These are phyloP conservation scores for Eremobia ochroleuca DNA, from an alignment of 2,888 invertebrate species.

Conservation along the genomic window DNA sequence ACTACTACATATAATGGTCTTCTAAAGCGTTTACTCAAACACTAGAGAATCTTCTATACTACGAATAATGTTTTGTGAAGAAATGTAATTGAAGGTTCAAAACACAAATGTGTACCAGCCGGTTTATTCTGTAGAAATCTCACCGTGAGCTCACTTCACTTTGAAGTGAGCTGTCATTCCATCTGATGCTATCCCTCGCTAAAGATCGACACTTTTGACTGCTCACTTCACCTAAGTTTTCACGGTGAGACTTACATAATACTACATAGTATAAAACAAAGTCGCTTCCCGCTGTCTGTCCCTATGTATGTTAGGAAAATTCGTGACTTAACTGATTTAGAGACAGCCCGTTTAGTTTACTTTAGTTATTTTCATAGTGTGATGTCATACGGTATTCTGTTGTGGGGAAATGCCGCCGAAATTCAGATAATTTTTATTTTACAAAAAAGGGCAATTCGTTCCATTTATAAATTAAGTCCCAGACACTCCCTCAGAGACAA, in stretches of 20 bases:
- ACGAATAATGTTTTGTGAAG: conserved; percentile 7
- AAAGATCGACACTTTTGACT: background rate
- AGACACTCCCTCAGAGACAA: too few species aligned
- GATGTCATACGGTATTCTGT: too few species aligned
- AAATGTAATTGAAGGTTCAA: conserved; percentile 1
- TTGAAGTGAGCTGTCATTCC: background rate
- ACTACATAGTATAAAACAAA: too few species aligned
- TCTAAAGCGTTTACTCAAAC: conserved; percentile 52
- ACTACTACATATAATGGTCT: conserved; percentile 52
- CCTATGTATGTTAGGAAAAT: too few species aligned
- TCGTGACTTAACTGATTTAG: too few species aligned
- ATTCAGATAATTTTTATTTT: too few species aligned
- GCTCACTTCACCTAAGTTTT: background rate
- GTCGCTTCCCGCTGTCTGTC: too few species aligned
- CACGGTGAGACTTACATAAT: background rate
- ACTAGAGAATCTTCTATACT: conserved; percentile 32
- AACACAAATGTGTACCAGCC: background rate
- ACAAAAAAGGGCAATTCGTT: too few species aligned
- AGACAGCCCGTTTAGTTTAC: too few species aligned
- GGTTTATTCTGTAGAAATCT: background rate
- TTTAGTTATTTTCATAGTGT: too few species aligned
- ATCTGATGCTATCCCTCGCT: background rate
- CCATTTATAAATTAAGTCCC: too few species aligned
- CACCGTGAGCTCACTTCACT: background rate
- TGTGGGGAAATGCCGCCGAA: too few species aligned